These are phyloP conservation scores for Falco biarmicus DNA, from an alignment of 2,797 vertebrate species.

Conservation along the genomic window DNA sequence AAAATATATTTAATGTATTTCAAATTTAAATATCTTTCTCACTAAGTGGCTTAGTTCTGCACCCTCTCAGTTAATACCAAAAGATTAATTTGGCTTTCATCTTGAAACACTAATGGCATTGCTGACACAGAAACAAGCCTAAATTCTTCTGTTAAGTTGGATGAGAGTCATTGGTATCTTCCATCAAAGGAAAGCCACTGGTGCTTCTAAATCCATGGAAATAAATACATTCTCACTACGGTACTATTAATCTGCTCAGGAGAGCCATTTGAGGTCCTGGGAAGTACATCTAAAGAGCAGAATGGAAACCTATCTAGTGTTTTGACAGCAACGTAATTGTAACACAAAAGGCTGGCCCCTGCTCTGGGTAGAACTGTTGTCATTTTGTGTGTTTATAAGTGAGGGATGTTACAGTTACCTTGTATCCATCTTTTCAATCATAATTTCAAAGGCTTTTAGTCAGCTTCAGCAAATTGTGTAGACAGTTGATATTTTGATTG, in stretches of 20 bases:
- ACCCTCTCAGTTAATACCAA: constrained; percentile 31
- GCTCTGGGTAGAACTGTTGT: not conserved
- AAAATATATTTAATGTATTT: constrained; percentile 69
- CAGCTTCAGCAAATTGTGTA: not conserved
- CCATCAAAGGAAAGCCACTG: constrained; percentile 73
- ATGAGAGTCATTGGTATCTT: constrained; percentile 77
- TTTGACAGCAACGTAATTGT: not conserved
- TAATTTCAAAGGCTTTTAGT: not conserved
- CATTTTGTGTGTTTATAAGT: not conserved
- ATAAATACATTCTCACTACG: constrained; percentile 77
- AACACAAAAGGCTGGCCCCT: not conserved
- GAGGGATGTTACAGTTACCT: not conserved
- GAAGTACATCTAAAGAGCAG: not conserved
- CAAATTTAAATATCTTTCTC: constrained; percentile 67
- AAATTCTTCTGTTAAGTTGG: constrained; percentile 74
- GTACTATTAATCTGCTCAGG: constrained; percentile 79
- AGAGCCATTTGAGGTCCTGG: constrained; percentile 48
- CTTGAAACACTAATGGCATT: constrained; percentile 69
- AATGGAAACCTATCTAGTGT: not conserved
- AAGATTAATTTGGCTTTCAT: constrained; percentile 74
- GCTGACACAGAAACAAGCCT: constrained; percentile 73
- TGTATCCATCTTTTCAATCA: not conserved
- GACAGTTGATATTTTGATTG: not conserved
- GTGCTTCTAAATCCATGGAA: constrained; percentile 76
- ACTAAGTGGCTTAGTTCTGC: constrained; percentile 58